Base-by-base conservation (phyloP, 2,797 vertebrate species). In the Chelon labrosus region DNA sequence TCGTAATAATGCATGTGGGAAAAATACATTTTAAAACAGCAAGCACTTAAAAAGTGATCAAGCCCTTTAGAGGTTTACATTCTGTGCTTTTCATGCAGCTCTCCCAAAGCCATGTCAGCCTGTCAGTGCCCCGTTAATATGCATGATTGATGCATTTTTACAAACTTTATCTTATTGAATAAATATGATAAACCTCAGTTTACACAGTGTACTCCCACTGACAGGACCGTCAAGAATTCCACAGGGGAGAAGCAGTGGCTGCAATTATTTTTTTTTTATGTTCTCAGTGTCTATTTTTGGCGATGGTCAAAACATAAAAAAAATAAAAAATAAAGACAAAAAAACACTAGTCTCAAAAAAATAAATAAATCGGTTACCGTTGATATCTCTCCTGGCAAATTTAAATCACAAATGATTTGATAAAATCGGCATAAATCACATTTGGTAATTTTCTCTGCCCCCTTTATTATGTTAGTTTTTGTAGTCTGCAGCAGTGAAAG, bases 391-490 rank as follows among this genome's bases (percentile, higher is more conserved):
- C 87, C 83, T 84, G 91, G 85, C 89, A 85, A 90, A 91, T 91
- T 92, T 81, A 78, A 87, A 91, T 89, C 79, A 79, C 81, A 88
- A 87, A 84, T 85, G 60, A 87, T 89, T 85, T 87, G 83, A 73
- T 86, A 77, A 65, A 81, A 91, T 86, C 77, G 82, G 79, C 86
- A 63, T 91, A 91, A 94, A 95, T 92, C 88, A 85, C 91, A 90
- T 93, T 93, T 94, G 85, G 88, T 85, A 61, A 87, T 91, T 88
- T 86, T 86, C 75, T 86, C 70, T 60, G 59, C 3, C 62, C 35
- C 65, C 80, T 82, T 87, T 88, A 80, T 89, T 87, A 61, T 80
- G 70, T 81, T 92, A 83, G 83, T 74, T 86, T 80, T 89, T 83
- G 57, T 70, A 78, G 73, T 67, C 79, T 77, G 74, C 65, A 57